Evolutionary conservation across 2,888 invertebrate species (phyloP), one percentile per base, ranked within the genome.

Genomic region (Hydrotaea cyrtoneurina): DNA sequence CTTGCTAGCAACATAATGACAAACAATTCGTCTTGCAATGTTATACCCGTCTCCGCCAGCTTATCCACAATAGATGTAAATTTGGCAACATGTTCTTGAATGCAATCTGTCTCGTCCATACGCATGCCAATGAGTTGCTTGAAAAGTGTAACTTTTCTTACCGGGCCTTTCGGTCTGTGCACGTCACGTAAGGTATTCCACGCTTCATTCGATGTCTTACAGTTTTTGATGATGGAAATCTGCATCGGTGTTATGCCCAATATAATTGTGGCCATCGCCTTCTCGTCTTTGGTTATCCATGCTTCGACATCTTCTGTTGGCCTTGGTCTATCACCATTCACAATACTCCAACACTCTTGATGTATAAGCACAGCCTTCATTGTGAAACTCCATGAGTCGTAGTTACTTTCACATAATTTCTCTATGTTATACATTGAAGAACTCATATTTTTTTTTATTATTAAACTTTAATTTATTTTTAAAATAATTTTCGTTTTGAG

Each of bases 81-180:
- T 19, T 50, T 72, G 13, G 64, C 53, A 0, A 84, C 17, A n/a
- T 81, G 64, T 2, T 72, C 21, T 36, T 75, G 82, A 0, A 82
- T 36, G 4, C 78, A 75, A n/a, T 78, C 78, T 3, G 17, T 36
- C 10, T 77, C 81, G 2, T 17, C 31, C 71, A 81, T 81, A 7
- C 59, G 2, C 74, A 77, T 80, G 3, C 26, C 64, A 2, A 85
- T 23, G 0, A 85, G 39, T 46, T 79, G 64, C 31, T 83, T 86
- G 43, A 83, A 85, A 0, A 84, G 71, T 0, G 80, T 57, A 0
- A 86, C 83, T 50, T 86, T 86, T 17, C 82, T 74, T 13, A 84
- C 76, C 1, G 86, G 85, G 4, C 83, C 86, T 43, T 74, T 81
- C 17, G 78, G 78, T 17, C 74, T 23, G 36, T 85, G 83, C 1